phyloP scores from a whole-genome alignment of 2,888 invertebrate genomes.

The Chymomyza procnemis region DNA sequence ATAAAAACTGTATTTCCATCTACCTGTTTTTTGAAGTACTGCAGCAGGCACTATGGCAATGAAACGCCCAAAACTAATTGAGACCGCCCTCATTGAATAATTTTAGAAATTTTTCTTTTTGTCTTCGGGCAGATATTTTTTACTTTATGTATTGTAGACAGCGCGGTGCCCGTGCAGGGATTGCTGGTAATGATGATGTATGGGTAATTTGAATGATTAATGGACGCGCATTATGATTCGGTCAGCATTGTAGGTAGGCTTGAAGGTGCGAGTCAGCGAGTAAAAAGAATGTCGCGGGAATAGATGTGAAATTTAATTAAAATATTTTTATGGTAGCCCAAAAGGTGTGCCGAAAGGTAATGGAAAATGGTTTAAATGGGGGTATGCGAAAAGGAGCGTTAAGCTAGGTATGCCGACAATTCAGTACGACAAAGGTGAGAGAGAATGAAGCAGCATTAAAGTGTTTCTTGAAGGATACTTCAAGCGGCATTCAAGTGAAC shows the following conservation, averaged over 20 bases:
- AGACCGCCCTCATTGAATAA: conserved; percentile 74
- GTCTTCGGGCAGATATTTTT: conserved; percentile 40
- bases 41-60: conserved; percentile 23
- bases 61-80: conserved; percentile 69
- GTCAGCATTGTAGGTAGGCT: background rate
- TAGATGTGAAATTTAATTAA: conserved; percentile 64
- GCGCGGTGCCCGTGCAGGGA: conserved; percentile 52
- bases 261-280: conserved; percentile 31
- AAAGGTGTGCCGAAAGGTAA: conserved; percentile 35
- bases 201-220: conserved; percentile 70
- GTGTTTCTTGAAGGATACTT: background rate
- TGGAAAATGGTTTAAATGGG: conserved; percentile 19
- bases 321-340: conserved; percentile 60
- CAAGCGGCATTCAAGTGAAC: background rate
- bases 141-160: conserved; percentile 36
- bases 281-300: conserved; percentile 53
- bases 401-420: conserved; percentile 7
- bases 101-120: conserved; percentile 47
- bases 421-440: conserved; percentile 23
- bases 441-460: conserved; percentile 14
- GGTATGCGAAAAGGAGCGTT: conserved; percentile 17
- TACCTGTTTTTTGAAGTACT: conserved; percentile 46
- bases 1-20: conserved; percentile 34
- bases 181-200: conserved; percentile 66
- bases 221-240: conserved; percentile 25